Evolutionary conservation across 1,140 invertebrate genomes (phyloP).

Genomic region (Habropoda laboriosa): DNA sequence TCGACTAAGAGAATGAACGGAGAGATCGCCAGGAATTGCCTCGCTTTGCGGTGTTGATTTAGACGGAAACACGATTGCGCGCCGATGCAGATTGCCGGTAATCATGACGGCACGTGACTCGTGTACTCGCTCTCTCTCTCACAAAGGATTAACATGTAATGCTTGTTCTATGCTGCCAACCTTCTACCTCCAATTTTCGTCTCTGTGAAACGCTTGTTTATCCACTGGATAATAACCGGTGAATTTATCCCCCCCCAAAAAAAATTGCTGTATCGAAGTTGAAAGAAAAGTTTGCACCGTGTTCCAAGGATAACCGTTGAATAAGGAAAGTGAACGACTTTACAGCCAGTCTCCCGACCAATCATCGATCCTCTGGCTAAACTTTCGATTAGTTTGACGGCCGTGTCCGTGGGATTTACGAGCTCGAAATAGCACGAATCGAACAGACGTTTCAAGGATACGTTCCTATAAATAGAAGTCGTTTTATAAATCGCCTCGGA

Average conservation of each 20-base stretch:
- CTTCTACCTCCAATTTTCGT: background rate
- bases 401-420: slow-evolving; percentile 11
- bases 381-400: slow-evolving; percentile 34
- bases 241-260: too few relatives aligned
- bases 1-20: background rate
- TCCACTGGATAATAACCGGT: too few relatives aligned
- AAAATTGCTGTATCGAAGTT: too few relatives aligned
- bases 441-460: slow-evolving; percentile 24
- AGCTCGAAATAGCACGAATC: slow-evolving; percentile 40
- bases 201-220: too few relatives aligned
- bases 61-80: slow-evolving; percentile 33
- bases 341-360: background rate
- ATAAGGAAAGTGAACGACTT: background rate
- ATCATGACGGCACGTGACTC: slow-evolving; percentile 29
- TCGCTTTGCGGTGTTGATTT: slow-evolving; percentile 29
- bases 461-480: slow-evolving; percentile 21
- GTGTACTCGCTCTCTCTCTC: background rate
- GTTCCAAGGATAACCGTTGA: too few relatives aligned
- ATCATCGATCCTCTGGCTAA: background rate
- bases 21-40: background rate
- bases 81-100: slow-evolving; percentile 19
- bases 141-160: background rate
- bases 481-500: too few relatives aligned
- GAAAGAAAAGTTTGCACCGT: background rate
- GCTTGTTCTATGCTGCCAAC: background rate